Base-by-base conservation (phyloP, 2,888 invertebrate genomes). In the Dascillus cervinus region DNA sequence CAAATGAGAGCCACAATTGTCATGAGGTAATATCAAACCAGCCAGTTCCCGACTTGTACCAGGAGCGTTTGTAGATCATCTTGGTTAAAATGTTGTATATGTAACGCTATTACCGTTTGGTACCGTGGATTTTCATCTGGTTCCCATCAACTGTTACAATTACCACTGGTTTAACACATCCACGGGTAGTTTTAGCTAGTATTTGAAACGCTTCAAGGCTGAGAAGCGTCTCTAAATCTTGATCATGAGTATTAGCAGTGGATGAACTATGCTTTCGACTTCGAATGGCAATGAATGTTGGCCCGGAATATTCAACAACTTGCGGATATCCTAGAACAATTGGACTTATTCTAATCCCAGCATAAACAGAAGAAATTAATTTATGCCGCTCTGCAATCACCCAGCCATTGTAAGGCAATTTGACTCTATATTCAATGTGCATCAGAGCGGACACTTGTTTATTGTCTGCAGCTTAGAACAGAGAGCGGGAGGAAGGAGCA, bases 301-400 rank as follows among this genome's bases (percentile, higher is more conserved):
- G 58, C 8, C 60, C 57, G 32, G 50, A 52, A 44, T 56, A 61
- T 29, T 20, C 25, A 14, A 64, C 59, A 27, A 56, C 56, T 47
- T 56, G 32, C 34, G 50, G 44, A 23, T 46, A 37, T 26, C 56
- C 53, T 35, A 48, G 22, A 31, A 25, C 3, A n/a, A 31, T n/a
- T n/a, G n/a, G n/a, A n/a, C n/a, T n/a, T n/a, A n/a, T n/a, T n/a
- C n/a, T n/a, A n/a, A n/a, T n/a, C n/a, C n/a, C n/a, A n/a, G n/a
- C n/a, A n/a, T n/a, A n/a, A n/a, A n/a, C n/a, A n/a, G n/a, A n/a
- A n/a, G n/a, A n/a, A n/a, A n/a, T n/a, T n/a, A n/a, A n/a, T n/a
- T n/a, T n/a, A n/a, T n/a, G n/a, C n/a, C n/a, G n/a, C n/a, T n/a
- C n/a, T n/a, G n/a, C n/a, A n/a, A n/a, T n/a, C n/a, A n/a, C n/a